Evolutionary conservation across 2,888 invertebrate species (phyloP), one percentile per base, ranked within the genome.

Genomic region (Coelopa pilipes): DNA sequence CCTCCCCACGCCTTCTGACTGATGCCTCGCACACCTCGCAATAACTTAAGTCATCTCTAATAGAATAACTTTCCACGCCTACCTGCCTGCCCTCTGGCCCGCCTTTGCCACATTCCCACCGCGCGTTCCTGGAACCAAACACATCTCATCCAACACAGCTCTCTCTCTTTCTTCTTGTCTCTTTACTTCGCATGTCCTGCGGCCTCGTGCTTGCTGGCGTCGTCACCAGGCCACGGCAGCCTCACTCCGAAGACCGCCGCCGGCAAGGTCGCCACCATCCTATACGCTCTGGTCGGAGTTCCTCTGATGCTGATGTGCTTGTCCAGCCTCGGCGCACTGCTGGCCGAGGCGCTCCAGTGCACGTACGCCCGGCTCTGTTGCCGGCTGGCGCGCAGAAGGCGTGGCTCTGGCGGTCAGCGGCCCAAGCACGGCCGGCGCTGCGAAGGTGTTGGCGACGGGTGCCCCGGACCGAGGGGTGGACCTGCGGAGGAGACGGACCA

Each of bases 221-320:
- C n/a, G n/a, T n/a, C 55, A 13, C 17, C 21, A 96, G 96, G 96
- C 78, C 96, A 96, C 85, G 96, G 95, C 67, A 94, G 94, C 85
- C 91, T 95, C 34, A 93, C 95, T 1, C 96, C 96, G 0, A 91
- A 93, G 80, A 96, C 96, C 13, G 91, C 93, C 15, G 90, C 92
- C 46, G 96, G 96, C 5, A 93, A 96, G 85, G 91, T 95, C 46
- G 92, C 94, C 19, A 95, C 96, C 5, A 95, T 96, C 82, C 89
- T 95, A 55, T 96, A 96, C 86, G 96, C 96, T 17, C 91, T 96
- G 72, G 90, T 96, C 74, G 96, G 96, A 15, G 96, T 96, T 68
- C 96, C 96, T 7, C 88, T 96, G 73, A 95, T 96, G 89, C 88
- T 96, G 80, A 92, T 96, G 71, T 95, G 96, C 84, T 89, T 96